A percentile compares a stretch with the other conserved stretches of the same genome.
Evolutionary conservation across 2,888 invertebrate genomes (phyloP).

Genomic region (Andricus quercusramuli): DNA sequence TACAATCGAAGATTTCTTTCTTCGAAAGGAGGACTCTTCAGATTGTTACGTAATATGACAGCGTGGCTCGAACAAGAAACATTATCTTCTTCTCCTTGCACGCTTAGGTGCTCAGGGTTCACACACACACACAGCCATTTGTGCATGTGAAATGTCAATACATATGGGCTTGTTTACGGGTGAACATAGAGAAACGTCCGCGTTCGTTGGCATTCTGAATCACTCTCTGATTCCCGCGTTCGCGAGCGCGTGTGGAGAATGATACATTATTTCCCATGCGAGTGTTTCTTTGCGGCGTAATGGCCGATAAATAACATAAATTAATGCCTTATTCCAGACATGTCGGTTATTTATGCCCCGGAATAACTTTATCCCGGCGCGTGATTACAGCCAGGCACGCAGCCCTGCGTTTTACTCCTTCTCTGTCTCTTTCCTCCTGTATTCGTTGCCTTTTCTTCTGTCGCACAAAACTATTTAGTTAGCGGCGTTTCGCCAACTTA

Average conservation of each 20-base stretch:
- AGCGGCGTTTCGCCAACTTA: conserved; percentile 39
- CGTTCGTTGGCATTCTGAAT: conserved; percentile 74
- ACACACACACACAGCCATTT: background rate
- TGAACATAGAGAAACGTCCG: conserved; percentile 43
- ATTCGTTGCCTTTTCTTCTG: conserved; percentile 37
- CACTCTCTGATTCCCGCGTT: conserved; percentile 69
- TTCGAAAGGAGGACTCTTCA: background rate
- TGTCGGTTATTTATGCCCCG: conserved; percentile 77
- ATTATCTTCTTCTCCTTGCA: conserved; percentile 45
- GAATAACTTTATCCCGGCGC: conserved; percentile 78
- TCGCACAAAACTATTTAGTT: conserved; percentile 32
- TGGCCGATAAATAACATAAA: conserved; percentile 78
- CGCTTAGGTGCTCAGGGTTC: conserved; percentile 22
- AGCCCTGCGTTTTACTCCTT: conserved; percentile 64
- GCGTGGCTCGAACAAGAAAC: conserved; percentile 52
- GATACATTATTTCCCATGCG: conserved; percentile 78
- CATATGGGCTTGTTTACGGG: conserved; percentile 16
- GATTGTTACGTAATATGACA: conserved; percentile 8
- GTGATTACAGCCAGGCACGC: conserved; percentile 77
- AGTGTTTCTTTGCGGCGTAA: conserved; percentile 77
- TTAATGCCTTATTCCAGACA: conserved; percentile 78
- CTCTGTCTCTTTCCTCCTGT: conserved; percentile 44
- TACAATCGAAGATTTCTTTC: background rate
- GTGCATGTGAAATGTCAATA: background rate
- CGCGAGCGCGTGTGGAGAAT: conserved; percentile 75